These are phyloP conservation scores for Cryptophagus acutangulus DNA, from an alignment of 2,888 invertebrate genomes.

Conservation along the genomic window DNA sequence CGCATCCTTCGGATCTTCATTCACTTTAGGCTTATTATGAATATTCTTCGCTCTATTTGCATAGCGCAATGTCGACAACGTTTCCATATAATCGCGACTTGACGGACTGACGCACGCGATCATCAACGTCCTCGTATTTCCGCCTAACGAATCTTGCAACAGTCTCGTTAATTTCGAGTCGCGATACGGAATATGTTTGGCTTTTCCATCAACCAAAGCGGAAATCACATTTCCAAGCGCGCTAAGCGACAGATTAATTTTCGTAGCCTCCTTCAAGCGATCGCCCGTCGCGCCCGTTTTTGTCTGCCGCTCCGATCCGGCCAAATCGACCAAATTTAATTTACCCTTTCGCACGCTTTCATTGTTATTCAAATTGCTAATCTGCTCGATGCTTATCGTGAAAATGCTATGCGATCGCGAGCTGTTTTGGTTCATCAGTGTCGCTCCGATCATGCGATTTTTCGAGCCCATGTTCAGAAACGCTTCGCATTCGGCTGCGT, in stretches of 20 bases:
- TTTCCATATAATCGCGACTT: constrained; percentile 78
- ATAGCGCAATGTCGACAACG: constrained; percentile 74
- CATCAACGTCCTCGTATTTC: constrained; percentile 87
- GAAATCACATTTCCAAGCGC: constrained; percentile 88
- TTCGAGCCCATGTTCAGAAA: constrained; percentile 72
- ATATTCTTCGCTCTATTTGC: constrained; percentile 85
- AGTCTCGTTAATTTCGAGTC: constrained; percentile 82
- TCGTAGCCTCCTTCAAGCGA: constrained; percentile 80
- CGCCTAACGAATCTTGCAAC: constrained; percentile 75
- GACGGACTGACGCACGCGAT: constrained; percentile 80
- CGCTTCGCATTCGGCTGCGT: constrained; percentile 69
- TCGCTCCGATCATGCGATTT: constrained; percentile 77
- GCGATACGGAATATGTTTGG: constrained; percentile 74
- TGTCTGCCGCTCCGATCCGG: constrained; percentile 81
- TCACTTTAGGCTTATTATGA: constrained; percentile 76
- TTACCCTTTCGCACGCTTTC: constrained; percentile 56
- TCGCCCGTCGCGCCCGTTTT: constrained; percentile 83
- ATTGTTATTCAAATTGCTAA: constrained; percentile 50
- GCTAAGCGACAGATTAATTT: constrained; percentile 82
- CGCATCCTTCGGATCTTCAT: constrained; percentile 89
- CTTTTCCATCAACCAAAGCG: constrained; percentile 76
- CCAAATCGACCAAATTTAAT: constrained; percentile 82
- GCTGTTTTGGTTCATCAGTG: constrained; percentile 83
- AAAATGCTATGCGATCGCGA: constrained; percentile 87
- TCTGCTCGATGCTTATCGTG: constrained; percentile 78